Percentiles rank a stretch among this genome's conserved stretches.
Evolutionary conservation across 2,113 vertebrate genomes (phyloP).

Genomic region (Xiphophorus hellerii): DNA sequence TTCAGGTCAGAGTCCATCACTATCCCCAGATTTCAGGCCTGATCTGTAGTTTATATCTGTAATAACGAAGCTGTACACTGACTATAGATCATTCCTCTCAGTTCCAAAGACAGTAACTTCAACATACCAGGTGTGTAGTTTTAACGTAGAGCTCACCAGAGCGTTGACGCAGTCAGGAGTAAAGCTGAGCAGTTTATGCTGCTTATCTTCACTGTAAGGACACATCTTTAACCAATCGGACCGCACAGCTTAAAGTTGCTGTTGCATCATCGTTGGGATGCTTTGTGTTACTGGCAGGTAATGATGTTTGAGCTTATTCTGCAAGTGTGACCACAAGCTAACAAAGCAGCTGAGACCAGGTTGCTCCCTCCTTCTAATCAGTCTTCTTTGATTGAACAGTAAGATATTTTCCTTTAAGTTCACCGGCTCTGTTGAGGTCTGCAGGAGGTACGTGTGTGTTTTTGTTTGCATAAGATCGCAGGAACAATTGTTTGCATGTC

Average conservation of each 20-base stretch:
- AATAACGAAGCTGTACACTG: too few relatives aligned
- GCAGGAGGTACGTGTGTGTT: neutral
- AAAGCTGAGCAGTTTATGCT: constrained; percentile 42
- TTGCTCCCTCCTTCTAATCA: neutral
- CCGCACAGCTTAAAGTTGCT: constrained; percentile 17
- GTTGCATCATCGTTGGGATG: constrained; percentile 24
- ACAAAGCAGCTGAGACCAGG: neutral
- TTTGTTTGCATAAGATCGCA: neutral
- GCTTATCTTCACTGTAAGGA: constrained; percentile 12
- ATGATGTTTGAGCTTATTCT: neutral
- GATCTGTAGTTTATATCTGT: too few relatives aligned
- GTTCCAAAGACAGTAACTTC: too few relatives aligned
- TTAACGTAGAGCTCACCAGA: neutral
- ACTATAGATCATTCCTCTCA: too few relatives aligned
- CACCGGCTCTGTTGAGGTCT: constrained; percentile 10
- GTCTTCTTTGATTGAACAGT: neutral
- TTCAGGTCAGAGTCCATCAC: too few relatives aligned
- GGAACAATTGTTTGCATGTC: neutral
- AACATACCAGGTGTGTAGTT: neutral
- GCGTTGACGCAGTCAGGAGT: neutral
- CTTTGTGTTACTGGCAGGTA: constrained; percentile 4
- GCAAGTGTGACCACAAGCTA: neutral
- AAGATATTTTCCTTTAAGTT: neutral
- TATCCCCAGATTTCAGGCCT: too few relatives aligned
- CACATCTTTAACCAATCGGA: constrained; percentile 40